These are phyloP conservation scores for Cryptotermes secundus DNA, from an alignment of 1,140 invertebrate species.

Conservation along the genomic window DNA sequence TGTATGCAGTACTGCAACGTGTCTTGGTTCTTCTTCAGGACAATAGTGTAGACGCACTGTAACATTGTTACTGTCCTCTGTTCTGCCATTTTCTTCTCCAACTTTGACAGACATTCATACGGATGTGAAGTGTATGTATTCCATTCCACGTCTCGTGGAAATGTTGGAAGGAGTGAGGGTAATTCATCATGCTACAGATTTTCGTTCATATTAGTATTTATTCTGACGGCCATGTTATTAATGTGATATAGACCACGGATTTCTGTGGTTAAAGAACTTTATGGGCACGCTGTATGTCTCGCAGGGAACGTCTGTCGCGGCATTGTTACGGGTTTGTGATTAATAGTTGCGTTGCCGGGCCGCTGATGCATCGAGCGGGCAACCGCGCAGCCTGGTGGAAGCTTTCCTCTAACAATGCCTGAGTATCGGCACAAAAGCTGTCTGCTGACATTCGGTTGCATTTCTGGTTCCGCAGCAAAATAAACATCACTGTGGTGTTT, in stretches of 20 bases:
- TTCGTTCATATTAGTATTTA: neutral
- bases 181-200: neutral
- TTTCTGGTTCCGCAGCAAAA: no score
- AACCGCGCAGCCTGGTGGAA: neutral
- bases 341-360: neutral
- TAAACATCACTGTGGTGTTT: no score
- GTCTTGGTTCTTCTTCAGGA: no score
- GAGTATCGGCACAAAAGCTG: neutral
- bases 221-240: neutral
- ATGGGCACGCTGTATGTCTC: neutral
- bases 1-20: no score
- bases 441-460: no score
- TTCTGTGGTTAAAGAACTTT: neutral
- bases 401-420: neutral
- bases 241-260: neutral
- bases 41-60: no score
- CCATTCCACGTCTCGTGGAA: neutral
- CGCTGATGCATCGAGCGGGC: neutral
- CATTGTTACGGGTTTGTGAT: constrained; percentile 6
- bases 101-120: no score
- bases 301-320: neutral
- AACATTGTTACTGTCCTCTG: neutral
- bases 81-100: no score
- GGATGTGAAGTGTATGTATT: neutral
- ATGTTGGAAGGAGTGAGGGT: neutral